Percentiles rank a stretch among this genome's conserved stretches.
phyloP scores from a whole-genome alignment of 1,140 invertebrate genomes.

The Caenorhabditis inopinata region DNA sequence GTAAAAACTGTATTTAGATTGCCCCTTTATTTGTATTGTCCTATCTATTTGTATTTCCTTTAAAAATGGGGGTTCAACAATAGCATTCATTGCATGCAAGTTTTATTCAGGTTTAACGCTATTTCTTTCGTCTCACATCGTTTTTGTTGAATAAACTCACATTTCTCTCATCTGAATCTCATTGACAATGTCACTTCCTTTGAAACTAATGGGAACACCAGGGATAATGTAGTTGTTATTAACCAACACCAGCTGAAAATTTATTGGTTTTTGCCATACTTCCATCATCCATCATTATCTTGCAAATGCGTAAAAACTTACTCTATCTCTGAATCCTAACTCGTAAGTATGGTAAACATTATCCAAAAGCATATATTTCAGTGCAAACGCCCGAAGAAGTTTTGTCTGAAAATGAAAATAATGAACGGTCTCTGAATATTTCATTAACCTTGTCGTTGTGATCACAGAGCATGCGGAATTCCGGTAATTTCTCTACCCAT shows the following conservation, averaged over 20 bases:
- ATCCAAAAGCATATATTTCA: constrained; percentile 57
- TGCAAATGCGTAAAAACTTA: background rate
- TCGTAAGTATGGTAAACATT: constrained; percentile 62
- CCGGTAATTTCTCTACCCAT: constrained; percentile 52
- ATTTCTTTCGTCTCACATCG: no score
- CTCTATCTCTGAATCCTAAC: constrained; percentile 33
- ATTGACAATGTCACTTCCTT: background rate
- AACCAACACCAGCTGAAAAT: constrained; percentile 9
- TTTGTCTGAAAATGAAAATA: constrained; percentile 46
- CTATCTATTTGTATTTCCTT: no score
- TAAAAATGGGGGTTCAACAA: no score
- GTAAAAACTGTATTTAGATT: constrained; percentile 34
- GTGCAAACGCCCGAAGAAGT: constrained; percentile 55
- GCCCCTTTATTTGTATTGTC: no score
- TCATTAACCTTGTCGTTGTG: constrained; percentile 53
- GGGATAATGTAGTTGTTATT: constrained; percentile 35
- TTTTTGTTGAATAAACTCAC: constrained; percentile 48
- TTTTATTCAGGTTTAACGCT: no score
- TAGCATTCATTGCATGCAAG: no score
- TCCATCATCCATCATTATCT: no score
- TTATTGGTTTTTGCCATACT: background rate
- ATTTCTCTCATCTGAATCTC: background rate
- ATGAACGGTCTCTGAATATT: background rate
- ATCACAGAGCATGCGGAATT: constrained; percentile 50
- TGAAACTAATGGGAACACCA: background rate